A percentile compares a stretch with the other conserved stretches of the same genome.
phyloP scores from a whole-genome alignment of 37 sponge, comb jelly and placozoan genomes.

The Axinella damicornis region DNA sequence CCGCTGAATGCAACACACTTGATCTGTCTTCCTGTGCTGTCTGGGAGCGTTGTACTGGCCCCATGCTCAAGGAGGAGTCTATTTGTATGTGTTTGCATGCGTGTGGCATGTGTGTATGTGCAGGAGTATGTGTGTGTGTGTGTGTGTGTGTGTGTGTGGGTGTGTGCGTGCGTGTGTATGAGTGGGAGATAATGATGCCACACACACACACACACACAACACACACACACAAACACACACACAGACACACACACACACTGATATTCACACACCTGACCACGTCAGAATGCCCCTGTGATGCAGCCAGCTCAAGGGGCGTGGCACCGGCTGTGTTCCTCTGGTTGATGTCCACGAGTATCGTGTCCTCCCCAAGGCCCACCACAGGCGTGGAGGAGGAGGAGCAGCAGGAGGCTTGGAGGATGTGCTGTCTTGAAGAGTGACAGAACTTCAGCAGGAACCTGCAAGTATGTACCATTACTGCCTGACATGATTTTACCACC shows the following conservation, averaged over 20 bases:
- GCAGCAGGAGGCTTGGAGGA: neutral
- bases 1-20: conserved; percentile 48
- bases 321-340: conserved; percentile 21
- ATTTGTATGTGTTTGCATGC: too few relatives aligned
- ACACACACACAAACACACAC: too few relatives aligned
- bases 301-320: conserved; percentile 63
- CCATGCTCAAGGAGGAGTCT: conserved; percentile 65
- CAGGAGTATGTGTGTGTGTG: neutral
- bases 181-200: neutral
- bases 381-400: conserved; percentile 6
- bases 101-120: neutral
- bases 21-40: conserved; percentile 51
- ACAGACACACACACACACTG: too few relatives aligned
- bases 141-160: neutral
- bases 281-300: conserved; percentile 50
- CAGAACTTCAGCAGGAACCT: conserved; percentile 44
- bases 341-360: conserved; percentile 17
- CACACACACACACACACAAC: too few relatives aligned
- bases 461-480: too few relatives aligned
- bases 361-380: neutral
- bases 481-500: too few relatives aligned
- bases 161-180: neutral
- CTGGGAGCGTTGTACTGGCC: conserved; percentile 68
- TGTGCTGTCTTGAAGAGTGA: neutral
- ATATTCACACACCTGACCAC: conserved; percentile 39